Evolutionary conservation across 1,140 invertebrate species (phyloP).

Genomic region (Orussus abietinus): DNA sequence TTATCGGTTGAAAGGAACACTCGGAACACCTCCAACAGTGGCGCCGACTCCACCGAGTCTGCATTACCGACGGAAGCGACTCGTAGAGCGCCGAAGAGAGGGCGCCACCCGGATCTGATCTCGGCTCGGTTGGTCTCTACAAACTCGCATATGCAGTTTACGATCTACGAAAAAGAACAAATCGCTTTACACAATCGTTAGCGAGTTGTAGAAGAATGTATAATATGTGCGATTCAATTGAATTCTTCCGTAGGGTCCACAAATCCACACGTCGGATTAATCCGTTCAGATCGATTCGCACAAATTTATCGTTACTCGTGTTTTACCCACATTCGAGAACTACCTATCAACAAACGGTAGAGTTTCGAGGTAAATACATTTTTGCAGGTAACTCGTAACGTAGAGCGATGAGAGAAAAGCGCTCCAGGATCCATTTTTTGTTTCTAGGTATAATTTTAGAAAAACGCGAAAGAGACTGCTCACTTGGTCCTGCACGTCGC

Average conservation of each 20-base stretch:
- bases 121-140: constrained; percentile 90
- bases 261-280: not conserved
- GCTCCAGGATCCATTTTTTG: too few relatives aligned
- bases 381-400: too few relatives aligned
- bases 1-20: constrained; percentile 91
- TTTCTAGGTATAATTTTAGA: constrained; percentile 3
- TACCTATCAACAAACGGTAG: too few relatives aligned
- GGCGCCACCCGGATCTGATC: constrained; percentile 90
- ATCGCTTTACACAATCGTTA: too few relatives aligned
- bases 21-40: constrained; percentile 87
- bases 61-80: constrained; percentile 68
- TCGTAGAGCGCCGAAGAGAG: constrained; percentile 83
- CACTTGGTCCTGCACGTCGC: constrained; percentile 84
- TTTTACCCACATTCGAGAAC: too few relatives aligned
- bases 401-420: too few relatives aligned
- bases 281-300: too few relatives aligned
- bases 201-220: too few relatives aligned
- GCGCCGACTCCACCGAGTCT: constrained; percentile 59
- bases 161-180: constrained; percentile 64
- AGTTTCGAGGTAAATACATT: too few relatives aligned
- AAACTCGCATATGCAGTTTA: constrained; percentile 91
- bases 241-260: not conserved
- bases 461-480: constrained; percentile 13
- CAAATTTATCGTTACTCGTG: too few relatives aligned
- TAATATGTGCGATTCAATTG: not conserved